Evolutionary conservation across 2,113 vertebrate genomes (phyloP), one percentile per base, ranked within the genome.

Genomic region (Melanerpes formicivorus): DNA sequence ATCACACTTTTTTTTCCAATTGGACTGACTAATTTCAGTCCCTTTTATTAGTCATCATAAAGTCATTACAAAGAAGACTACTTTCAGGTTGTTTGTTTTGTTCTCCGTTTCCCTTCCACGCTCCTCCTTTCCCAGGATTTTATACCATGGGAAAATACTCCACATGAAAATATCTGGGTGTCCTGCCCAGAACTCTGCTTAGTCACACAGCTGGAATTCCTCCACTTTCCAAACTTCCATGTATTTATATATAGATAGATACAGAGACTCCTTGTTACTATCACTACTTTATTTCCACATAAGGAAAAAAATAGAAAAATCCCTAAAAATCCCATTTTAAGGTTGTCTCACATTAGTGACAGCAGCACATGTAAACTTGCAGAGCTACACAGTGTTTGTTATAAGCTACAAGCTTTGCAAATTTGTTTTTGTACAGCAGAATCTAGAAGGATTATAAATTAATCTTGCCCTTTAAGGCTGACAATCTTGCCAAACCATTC

Each of bases 401-500:
- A 55, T 18, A 73, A 95, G 2, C 44, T 18, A 69, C 82, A 79
- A 1, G 21, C 26, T 93, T 88, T 94, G 83, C 69, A 95, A 79
- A 80, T 80, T 88, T 93, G 80, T 84, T 25, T 82, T 81, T 93
- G 73, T n/a, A 67, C 73, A 79, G 83, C 80, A 84, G 52, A 87
- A 93, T 90, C 78, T 80, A 63, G 78, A 72, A 90, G 92, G 82
- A 96, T 94, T 93, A 93, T 93, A 91, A 94, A 96, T 95, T 95
- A 96, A 95, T 96, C 96, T 95, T 63, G 76, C 84, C 93, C 74
- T 95, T 75, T 77, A 90, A 95, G 70, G 75, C 75, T 84, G 67
- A 64, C 52, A 70, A 25, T 87, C 78, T 93, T 95, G 90, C 92
- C 90, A 80, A 93, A 64, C 74, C 69, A 71, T 95, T 87, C 90